A percentile compares a stretch with the other conserved stretches of the same genome.
phyloP scores from a whole-genome alignment of 2,113 vertebrate species.

The Archilochus colubris region DNA sequence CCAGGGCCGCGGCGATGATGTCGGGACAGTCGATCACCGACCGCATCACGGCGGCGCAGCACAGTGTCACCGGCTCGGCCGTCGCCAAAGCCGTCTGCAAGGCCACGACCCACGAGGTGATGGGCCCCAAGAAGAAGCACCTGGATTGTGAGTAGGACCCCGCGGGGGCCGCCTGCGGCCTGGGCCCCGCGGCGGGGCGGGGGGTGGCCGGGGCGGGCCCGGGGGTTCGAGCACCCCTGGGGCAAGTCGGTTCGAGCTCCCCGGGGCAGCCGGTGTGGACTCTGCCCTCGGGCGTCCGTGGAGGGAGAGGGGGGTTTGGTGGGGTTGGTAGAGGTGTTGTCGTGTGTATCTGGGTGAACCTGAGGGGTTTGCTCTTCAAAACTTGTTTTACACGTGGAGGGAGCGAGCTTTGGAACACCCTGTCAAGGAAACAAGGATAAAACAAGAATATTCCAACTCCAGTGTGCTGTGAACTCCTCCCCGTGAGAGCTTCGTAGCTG shows the following conservation, averaged over 20 bases:
- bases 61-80: conserved; percentile 95
- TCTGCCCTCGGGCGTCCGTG: too few relatives aligned
- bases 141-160: conserved; percentile 90
- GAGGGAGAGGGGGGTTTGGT: too few relatives aligned
- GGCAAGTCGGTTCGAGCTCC: not conserved
- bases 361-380: not conserved
- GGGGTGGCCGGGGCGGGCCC: not conserved
- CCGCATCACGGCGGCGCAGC: conserved; percentile 94
- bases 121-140: conserved; percentile 98
- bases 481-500: not conserved
- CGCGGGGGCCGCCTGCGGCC: not conserved
- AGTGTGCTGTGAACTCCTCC: not conserved
- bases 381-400: not conserved
- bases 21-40: conserved; percentile 92
- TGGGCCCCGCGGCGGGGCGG: not conserved
- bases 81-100: conserved; percentile 94
- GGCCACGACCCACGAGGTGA: conserved; percentile 95
- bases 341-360: not conserved
- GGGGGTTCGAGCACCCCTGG: not conserved
- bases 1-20: conserved; percentile 30
- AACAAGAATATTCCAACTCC: not conserved
- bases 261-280: not conserved
- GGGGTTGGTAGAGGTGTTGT: not conserved
- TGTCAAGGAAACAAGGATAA: not conserved
- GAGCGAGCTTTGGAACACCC: not conserved